Evolutionary conservation across 1,140 invertebrate species (phyloP).

Genomic region (Drosophila bocki): DNA sequence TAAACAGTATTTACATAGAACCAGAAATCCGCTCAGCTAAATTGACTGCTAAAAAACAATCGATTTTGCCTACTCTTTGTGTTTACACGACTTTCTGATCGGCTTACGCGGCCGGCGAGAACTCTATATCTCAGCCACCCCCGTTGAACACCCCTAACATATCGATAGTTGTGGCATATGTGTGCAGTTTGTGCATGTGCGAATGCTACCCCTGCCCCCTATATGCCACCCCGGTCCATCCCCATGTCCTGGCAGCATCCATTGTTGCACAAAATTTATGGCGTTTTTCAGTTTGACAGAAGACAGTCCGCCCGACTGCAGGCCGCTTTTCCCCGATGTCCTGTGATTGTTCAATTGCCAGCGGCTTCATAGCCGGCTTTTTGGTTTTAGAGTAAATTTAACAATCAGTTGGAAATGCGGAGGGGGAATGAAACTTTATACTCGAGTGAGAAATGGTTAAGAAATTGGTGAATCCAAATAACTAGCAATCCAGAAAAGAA

Average conservation of each 20-base stretch:
- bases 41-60: conserved; percentile 68
- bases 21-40: conserved; percentile 62
- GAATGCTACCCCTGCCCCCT: conserved; percentile 33
- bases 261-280: conserved; percentile 72
- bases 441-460: neutral
- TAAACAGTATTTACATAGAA: conserved; percentile 52
- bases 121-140: conserved; percentile 27
- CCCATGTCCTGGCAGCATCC: conserved; percentile 44
- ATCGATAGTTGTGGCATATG: conserved; percentile 66
- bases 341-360: conserved; percentile 29
- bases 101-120: conserved; percentile 50
- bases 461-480: too few species aligned
- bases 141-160: conserved; percentile 40
- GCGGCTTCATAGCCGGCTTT: conserved; percentile 13
- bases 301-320: conserved; percentile 30
- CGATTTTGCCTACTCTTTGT: conserved; percentile 37
- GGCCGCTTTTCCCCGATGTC: conserved; percentile 20
- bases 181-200: conserved; percentile 75
- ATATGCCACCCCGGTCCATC: conserved; percentile 23
- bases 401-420: conserved; percentile 4
- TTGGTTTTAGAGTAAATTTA: conserved; percentile 41
- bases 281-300: conserved; percentile 81
- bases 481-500: neutral
- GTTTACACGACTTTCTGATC: conserved; percentile 71
- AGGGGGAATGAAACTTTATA: conserved; percentile 3